phyloP scores from a whole-genome alignment of 2,797 vertebrate species.

The Karalla daura region DNA sequence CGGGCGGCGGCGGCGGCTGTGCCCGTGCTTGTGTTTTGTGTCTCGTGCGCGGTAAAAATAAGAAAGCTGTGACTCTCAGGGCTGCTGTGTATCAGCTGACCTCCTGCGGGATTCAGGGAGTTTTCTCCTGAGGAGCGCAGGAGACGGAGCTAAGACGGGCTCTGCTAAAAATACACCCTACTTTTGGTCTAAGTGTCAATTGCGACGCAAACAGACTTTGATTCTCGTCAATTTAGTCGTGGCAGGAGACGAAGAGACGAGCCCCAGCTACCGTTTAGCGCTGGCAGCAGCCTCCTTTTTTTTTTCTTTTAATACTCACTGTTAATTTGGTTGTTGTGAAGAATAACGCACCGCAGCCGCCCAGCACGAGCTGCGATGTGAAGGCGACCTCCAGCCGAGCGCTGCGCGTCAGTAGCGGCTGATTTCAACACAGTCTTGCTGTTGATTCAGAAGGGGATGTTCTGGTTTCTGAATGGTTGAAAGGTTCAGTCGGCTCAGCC shows the following conservation, averaged over 20 bases:
- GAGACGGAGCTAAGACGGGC: constrained; percentile 32
- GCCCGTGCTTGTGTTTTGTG: constrained; percentile 6
- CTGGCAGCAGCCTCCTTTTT: neutral
- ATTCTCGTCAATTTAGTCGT: constrained; percentile 32
- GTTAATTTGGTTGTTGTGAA: constrained; percentile 10
- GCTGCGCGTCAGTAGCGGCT: neutral
- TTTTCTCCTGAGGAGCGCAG: constrained; percentile 59
- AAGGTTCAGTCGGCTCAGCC: constrained; percentile 19
- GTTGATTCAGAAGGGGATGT: neutral
- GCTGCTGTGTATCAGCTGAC: constrained; percentile 65
- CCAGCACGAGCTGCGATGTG: constrained; percentile 3
- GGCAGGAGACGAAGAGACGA: constrained; percentile 21
- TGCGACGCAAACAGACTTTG: constrained; percentile 31
- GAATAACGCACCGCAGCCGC: neutral
- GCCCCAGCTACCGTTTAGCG: no score
- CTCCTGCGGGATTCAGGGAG: constrained; percentile 66
- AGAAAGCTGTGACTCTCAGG: constrained; percentile 42
- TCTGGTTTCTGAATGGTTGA: neutral
- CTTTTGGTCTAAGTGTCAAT: constrained; percentile 43
- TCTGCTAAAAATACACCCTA: constrained; percentile 64
- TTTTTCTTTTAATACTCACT: no score
- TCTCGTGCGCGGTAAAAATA: no score
- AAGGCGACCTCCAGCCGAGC: constrained; percentile 4
- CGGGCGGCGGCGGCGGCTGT: neutral
- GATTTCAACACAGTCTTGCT: constrained; percentile 9